These are phyloP conservation scores for Opisthocomus hoazin DNA, from an alignment of 2,113 vertebrate species.

Conservation along the genomic window DNA sequence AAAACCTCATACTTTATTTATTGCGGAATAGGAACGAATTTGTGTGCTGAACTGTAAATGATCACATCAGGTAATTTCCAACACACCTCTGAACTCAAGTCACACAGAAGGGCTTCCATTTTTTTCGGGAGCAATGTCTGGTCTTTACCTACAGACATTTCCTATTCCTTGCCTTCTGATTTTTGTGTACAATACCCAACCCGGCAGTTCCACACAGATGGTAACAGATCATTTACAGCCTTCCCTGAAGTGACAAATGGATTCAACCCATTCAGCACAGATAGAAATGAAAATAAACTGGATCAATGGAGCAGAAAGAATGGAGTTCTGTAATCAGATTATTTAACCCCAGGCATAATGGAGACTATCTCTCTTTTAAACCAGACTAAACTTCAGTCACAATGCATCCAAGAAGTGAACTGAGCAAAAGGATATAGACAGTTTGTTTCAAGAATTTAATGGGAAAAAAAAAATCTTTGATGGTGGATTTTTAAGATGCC, in stretches of 20 bases:
- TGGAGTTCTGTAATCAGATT: background rate
- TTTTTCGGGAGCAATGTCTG: background rate
- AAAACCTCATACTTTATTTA: conserved; percentile 23
- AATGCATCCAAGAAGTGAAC: background rate
- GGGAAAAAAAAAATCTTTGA: background rate
- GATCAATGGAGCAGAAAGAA: background rate
- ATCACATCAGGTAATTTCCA: background rate
- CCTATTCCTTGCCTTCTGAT: background rate
- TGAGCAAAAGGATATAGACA: background rate
- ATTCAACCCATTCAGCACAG: background rate
- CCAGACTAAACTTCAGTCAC: background rate
- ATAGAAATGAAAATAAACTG: background rate
- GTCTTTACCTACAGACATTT: background rate
- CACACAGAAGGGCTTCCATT: background rate
- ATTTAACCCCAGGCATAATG: background rate
- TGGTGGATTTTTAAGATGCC: background rate
- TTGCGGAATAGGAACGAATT: background rate
- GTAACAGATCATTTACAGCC: background rate
- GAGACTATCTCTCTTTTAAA: background rate
- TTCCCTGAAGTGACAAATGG: background rate
- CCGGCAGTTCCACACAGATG: background rate
- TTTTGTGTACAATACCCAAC: background rate
- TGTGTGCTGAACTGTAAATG: background rate
- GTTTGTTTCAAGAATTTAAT: background rate
- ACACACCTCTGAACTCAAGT: background rate